Conservation (phyloP, 2,888 invertebrate genomes). For the Andrena camellia region DNA sequence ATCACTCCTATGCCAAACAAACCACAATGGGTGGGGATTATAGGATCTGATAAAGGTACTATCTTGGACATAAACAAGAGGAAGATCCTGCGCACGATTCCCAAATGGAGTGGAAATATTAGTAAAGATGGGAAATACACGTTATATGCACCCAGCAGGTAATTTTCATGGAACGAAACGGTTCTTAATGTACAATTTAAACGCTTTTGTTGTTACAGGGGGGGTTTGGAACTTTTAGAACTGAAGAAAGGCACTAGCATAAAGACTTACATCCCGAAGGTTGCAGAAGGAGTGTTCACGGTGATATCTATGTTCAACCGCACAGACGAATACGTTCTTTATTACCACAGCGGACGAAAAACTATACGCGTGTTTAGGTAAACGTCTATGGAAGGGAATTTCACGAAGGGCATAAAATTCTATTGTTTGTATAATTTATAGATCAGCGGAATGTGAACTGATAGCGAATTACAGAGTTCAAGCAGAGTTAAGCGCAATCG, state of each 20-base stretch:
- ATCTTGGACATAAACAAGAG: slow-evolving; percentile 96
- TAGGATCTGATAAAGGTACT: slow-evolving; percentile 95
- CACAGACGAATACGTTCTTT: slow-evolving; percentile 97
- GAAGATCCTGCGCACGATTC: slow-evolving; percentile 93
- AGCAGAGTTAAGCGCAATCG: slow-evolving; percentile 95
- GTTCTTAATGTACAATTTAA: not conserved
- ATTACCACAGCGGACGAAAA: slow-evolving; percentile 98
- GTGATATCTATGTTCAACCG: slow-evolving; percentile 97
- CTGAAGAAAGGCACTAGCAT: slow-evolving; percentile 95
- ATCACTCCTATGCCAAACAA: slow-evolving; percentile 94
- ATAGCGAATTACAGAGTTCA: slow-evolving; percentile 97
- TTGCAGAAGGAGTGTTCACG: slow-evolving; percentile 98
- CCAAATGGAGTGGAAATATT: slow-evolving; percentile 96
- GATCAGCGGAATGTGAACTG: slow-evolving; percentile 94
- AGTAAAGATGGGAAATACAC: slow-evolving; percentile 96
- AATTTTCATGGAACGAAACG: slow-evolving; percentile 28
- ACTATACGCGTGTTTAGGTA: slow-evolving; percentile 96
- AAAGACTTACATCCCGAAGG: slow-evolving; percentile 95
- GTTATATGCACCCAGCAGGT: slow-evolving; percentile 94
- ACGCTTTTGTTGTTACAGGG: slow-evolving; percentile 86
- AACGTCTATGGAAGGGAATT: slow-evolving; percentile 36
- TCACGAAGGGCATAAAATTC: not conserved
- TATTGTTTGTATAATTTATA: slow-evolving; percentile 75
- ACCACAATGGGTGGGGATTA: slow-evolving; percentile 93
- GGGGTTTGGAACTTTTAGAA: slow-evolving; percentile 97